Base-by-base conservation (phyloP, 2,888 invertebrate genomes). In the Stramonita haemastoma region DNA sequence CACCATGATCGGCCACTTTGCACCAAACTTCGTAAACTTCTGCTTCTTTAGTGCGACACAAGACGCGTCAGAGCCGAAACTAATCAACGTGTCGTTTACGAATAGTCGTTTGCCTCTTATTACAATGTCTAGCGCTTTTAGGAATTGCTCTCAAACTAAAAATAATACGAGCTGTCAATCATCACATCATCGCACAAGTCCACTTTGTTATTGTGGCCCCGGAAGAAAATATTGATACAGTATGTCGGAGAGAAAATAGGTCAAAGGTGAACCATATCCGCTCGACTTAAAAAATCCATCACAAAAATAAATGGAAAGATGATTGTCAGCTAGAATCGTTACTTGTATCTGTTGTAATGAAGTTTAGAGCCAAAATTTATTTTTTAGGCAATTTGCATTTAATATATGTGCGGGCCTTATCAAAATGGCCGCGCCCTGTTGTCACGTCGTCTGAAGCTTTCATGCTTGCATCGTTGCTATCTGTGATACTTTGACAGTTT, bases 151-250 rank as follows among this genome's bases (percentile, higher is more conserved):
- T 32, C 13, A 34, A 79, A 79, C 29, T 79, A 79, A 34, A 46
- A 46, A 46, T 46, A 79, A 1, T 15, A 15, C 34, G 13, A 29
- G 29, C 85, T 85, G 85, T 85, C 85, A 85, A 85, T 85, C 85
- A 85, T 57, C 85, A 17, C 56, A 56, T 56, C 36, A 19, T 77
- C 83, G 46, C 83, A 26, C 46, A 46, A 46, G 26, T 83, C 83
- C 83, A 85, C 85, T 85, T 85, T 85, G 85, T 85, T 85, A 56
- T 85, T 56, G 85, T 85, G 85, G 22, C n/a, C 85, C 85, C 85
- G 85, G 85, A 85, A 85, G 85, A 57, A 56, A 85, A 85, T 29
- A 46, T 13, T 29, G 15, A 2, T 29, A 46, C 15, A 57, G n/a
- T n/a, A n/a, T 56, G 46, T 57, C 85, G 85, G 85, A 85, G 57